These are phyloP conservation scores for Pteromalus puparum DNA, from an alignment of 1,140 invertebrate species.

Conservation along the genomic window DNA sequence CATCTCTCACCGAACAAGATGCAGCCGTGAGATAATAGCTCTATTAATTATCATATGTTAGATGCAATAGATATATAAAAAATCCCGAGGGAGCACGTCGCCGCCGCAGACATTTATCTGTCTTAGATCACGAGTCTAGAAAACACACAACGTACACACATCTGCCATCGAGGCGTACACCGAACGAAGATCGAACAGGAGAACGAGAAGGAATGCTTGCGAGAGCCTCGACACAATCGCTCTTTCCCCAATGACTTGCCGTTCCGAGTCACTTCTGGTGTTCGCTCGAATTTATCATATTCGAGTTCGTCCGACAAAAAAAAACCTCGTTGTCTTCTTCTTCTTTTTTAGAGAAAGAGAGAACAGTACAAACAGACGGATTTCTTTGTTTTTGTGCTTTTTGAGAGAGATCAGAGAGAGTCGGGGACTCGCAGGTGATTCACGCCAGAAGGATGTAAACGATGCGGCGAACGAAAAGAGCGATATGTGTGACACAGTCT, in stretches of 20 bases:
- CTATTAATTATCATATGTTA: slow-evolving; percentile 39
- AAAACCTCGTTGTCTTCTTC: not conserved
- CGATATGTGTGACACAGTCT: too few relatives aligned
- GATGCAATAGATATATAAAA: slow-evolving; percentile 34
- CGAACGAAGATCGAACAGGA: slow-evolving; percentile 43
- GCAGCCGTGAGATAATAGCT: slow-evolving; percentile 11
- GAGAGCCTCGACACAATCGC: slow-evolving; percentile 39
- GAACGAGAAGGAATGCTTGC: slow-evolving; percentile 37
- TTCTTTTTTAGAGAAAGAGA: not conserved
- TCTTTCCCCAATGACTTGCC: slow-evolving; percentile 40
- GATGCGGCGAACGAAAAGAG: not conserved
- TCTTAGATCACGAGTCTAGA: slow-evolving; percentile 6
- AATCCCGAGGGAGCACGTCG: slow-evolving; percentile 21
- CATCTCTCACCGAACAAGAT: not conserved
- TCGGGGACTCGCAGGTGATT: not conserved
- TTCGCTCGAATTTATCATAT: slow-evolving; percentile 46
- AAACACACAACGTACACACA: not conserved
- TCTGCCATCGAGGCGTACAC: not conserved
- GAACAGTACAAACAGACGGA: not conserved
- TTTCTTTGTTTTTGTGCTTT: not conserved
- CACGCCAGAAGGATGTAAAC: not conserved
- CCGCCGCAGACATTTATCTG: slow-evolving; percentile 28
- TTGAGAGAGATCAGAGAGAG: too few relatives aligned
- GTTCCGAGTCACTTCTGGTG: slow-evolving; percentile 43
- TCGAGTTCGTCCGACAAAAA: slow-evolving; percentile 16